Evolutionary conservation across 2,888 invertebrate genomes (phyloP).

Genomic region (Drosophila meridionalis): DNA sequence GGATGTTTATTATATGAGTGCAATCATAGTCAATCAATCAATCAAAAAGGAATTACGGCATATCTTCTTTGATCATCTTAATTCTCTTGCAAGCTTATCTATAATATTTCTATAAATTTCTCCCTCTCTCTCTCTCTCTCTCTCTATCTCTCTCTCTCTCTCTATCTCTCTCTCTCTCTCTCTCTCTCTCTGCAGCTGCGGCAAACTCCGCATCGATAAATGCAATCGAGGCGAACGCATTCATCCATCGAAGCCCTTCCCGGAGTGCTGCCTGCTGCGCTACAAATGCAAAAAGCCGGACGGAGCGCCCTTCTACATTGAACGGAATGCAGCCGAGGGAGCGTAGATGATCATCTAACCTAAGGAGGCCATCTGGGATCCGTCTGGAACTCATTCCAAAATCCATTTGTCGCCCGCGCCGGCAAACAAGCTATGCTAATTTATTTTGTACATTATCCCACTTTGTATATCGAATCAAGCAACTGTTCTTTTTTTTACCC

Average conservation of each 20-base stretch:
- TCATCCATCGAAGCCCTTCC: slow-evolving; percentile 75
- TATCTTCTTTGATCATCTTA: not conserved
- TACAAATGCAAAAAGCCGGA: slow-evolving; percentile 82
- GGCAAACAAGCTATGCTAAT: slow-evolving; percentile 47
- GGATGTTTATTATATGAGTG: not conserved
- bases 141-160: not conserved
- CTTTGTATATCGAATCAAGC: slow-evolving; percentile 43
- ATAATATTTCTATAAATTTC: not conserved
- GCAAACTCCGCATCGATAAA: slow-evolving; percentile 76
- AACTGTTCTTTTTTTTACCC: slow-evolving; percentile 43
- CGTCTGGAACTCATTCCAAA: slow-evolving; percentile 1
- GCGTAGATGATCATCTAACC: slow-evolving; percentile 22
- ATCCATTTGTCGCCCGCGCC: slow-evolving; percentile 1
- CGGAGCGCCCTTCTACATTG: slow-evolving; percentile 78
- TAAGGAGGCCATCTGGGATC: not conserved
- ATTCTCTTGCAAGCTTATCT: not conserved
- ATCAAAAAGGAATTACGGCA: too few species aligned
- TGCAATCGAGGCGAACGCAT: slow-evolving; percentile 83
- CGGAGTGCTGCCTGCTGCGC: slow-evolving; percentile 80
- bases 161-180: not conserved
- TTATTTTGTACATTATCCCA: slow-evolving; percentile 54
- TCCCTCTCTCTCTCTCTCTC: not conserved
- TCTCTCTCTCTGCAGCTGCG: slow-evolving; percentile 67
- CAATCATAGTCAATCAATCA: too few species aligned
- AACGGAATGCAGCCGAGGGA: slow-evolving; percentile 61